These are phyloP conservation scores for Diceros bicornis DNA, from an alignment of 2,797 vertebrate species.

Conservation along the genomic window DNA sequence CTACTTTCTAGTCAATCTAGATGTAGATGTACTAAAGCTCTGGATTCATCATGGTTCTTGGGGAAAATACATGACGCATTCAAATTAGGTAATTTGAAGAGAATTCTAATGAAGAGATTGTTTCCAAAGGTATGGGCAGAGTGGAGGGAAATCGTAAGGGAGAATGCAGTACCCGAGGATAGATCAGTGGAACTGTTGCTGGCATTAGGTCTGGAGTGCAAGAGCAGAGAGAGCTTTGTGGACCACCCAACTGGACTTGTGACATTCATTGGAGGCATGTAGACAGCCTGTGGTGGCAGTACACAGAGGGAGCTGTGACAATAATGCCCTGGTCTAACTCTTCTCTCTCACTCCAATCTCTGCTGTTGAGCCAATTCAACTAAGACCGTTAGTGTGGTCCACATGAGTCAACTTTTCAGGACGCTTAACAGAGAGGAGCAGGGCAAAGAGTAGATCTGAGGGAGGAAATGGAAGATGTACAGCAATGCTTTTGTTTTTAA, in stretches of 20 bases:
- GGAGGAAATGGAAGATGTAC: neutral
- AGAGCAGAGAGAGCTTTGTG: neutral
- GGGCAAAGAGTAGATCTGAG: neutral
- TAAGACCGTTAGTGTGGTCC: neutral
- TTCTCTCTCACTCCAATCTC: neutral
- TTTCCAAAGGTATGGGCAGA: conserved; percentile 37
- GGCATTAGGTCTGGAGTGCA: neutral
- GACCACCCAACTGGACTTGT: neutral
- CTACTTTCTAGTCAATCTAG: conserved; percentile 11
- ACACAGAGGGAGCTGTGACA: neutral
- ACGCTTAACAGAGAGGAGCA: neutral
- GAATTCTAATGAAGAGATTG: conserved; percentile 50
- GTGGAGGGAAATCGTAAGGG: neutral
- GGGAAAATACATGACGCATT: neutral
- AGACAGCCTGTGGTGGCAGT: neutral
- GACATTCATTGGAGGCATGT: neutral
- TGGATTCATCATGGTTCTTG: neutral
- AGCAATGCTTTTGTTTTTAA: neutral
- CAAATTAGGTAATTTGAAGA: neutral
- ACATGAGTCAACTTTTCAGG: neutral
- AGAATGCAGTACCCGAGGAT: neutral
- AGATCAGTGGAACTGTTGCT: neutral
- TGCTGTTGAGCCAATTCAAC: neutral
- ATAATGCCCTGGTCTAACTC: neutral
- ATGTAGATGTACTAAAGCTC: conserved; percentile 38